Base-by-base conservation (phyloP, 2,888 invertebrate genomes). In the Trachelus troglodyta region DNA sequence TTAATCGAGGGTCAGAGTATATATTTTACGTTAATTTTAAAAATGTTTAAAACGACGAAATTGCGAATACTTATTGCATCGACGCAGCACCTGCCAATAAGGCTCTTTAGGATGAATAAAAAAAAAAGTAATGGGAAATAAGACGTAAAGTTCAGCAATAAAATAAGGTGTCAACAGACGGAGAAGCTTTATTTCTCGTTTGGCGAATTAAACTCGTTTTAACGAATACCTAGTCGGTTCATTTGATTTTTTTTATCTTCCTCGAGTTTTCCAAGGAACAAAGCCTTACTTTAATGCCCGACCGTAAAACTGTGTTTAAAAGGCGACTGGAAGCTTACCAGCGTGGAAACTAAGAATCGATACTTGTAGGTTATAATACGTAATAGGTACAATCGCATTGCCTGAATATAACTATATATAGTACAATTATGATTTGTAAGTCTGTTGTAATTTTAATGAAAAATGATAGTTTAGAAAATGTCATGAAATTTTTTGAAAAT, bases 181-280 rank as follows among this genome's bases (percentile, higher is more conserved):
- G 23, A 23, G 9, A 56, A 9, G 56, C 56, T 35, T 34, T 71
- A 68, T 80, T 81, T 79, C 83, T 76, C 68, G 79, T 34, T 31
- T 23, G 31, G n/a, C 75, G 30, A 75, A 35, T 56, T 75, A 33
- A 78, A 77, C 40, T 85, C 77, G 75, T 34, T 85, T 77, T 75
- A 73, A 84, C 80, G 81, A 82, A 81, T 85, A 83, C 82, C 81
- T 84, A 84, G 83, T 81, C 83, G 82, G 76, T 80, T 85, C 76
- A 78, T 81, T 82, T 83, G 82, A 84, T 84, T 37, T 34, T 74
- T 35, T 35, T 34, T 34, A 34, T 34, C 30, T 23, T 74, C 34
- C 9, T 37, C 74, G 9, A 34, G 74, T 74, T 71, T 33, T 34
- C 71, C 33, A 23, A 33, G 33, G 30, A 74, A 74, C 74, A 31